A percentile compares a stretch with the other conserved stretches of the same genome.
Conservation (phyloP, 1,140 invertebrate genomes). For the Drosophila nasuta region DNA sequence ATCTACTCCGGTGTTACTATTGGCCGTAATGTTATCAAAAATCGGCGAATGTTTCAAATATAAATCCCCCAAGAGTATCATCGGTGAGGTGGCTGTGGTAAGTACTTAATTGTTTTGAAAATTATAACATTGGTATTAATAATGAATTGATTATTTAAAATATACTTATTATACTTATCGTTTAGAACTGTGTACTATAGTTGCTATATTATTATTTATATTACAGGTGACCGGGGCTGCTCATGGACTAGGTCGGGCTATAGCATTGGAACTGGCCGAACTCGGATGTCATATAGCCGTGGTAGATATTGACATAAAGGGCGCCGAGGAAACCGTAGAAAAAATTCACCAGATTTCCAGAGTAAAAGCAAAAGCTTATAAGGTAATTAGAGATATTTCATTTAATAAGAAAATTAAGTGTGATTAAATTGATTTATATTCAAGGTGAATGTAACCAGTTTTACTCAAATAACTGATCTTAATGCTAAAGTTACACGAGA, state of each 20-base stretch:
- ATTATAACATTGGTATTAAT: not conserved
- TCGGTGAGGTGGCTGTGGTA: slow-evolving; percentile 67
- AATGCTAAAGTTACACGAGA: slow-evolving; percentile 43
- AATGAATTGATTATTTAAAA: too few relatives aligned
- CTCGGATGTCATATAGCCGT: slow-evolving; percentile 61
- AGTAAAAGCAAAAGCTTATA: slow-evolving; percentile 57
- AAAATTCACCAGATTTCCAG: slow-evolving; percentile 34
- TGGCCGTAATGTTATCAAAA: slow-evolving; percentile 29
- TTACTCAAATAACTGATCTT: slow-evolving; percentile 40
- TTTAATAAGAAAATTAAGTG: not conserved
- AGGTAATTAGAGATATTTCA: slow-evolving; percentile 27
- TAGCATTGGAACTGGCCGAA: slow-evolving; percentile 55
- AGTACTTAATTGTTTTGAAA: slow-evolving; percentile 25
- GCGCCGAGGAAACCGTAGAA: slow-evolving; percentile 55
- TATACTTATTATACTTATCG: too few relatives aligned
- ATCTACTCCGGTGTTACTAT: slow-evolving; percentile 36
- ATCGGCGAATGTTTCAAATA: not conserved
- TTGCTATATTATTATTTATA: too few relatives aligned
- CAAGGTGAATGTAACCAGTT: slow-evolving; percentile 51
- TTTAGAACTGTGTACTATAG: too few relatives aligned
- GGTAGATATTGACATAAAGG: slow-evolving; percentile 54
- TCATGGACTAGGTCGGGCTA: slow-evolving; percentile 61
- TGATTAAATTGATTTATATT: not conserved
- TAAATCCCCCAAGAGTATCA: slow-evolving; percentile 7
- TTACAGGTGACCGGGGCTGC: slow-evolving; percentile 62